Evolutionary conservation across 1,140 invertebrate genomes (phyloP).

Genomic region (Rhagoletis pomonella): DNA sequence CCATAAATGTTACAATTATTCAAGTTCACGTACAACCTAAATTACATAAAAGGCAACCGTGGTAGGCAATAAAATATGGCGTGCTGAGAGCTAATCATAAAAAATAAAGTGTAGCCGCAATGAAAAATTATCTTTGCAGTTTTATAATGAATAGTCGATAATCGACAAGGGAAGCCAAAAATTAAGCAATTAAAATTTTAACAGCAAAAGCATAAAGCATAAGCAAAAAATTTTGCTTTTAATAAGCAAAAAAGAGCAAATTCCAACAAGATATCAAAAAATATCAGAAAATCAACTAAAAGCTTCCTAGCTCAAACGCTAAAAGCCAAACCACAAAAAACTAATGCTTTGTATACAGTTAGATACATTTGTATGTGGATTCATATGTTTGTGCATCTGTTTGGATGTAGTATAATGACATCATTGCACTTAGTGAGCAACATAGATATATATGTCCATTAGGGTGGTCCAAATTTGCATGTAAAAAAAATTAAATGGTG

Average conservation of each 20-base stretch:
- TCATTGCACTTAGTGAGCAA: not conserved
- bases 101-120: no score
- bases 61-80: no score
- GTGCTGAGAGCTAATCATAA: no score
- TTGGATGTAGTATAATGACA: not conserved
- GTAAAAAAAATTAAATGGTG: no score
- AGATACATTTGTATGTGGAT: no score
- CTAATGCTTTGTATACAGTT: no score
- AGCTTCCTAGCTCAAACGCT: not conserved
- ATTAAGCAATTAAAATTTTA: not conserved
- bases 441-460: no score
- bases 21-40: not conserved
- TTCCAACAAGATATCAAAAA: no score
- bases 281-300: no score
- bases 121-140: no score
- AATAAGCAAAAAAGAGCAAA: not conserved
- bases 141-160: not conserved
- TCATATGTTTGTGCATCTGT: no score
- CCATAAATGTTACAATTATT: not conserved
- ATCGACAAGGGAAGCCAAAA: not conserved
- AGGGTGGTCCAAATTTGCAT: no score
- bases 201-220: not conserved
- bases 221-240: not conserved
- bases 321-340: not conserved
- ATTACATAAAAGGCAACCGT: not conserved